Evolutionary conservation across 2,113 vertebrate genomes (phyloP).

Genomic region (Triplophysa dalaica): DNA sequence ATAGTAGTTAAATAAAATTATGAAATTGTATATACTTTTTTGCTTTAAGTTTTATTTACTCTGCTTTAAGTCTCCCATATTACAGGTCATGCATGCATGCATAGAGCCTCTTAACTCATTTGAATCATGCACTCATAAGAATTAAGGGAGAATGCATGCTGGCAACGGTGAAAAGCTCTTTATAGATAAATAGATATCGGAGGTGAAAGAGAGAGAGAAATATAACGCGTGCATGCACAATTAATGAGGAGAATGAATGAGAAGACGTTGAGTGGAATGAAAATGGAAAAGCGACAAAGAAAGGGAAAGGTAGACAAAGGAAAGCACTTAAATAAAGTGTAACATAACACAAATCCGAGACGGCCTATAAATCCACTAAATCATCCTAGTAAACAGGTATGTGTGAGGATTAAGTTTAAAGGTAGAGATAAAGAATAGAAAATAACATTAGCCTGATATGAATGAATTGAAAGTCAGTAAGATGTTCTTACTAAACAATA

Average conservation of each 20-base stretch:
- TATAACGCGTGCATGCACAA: constrained; percentile 31
- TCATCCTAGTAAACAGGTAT: too few species aligned
- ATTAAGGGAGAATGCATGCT: not conserved
- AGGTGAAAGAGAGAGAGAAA: constrained; percentile 19
- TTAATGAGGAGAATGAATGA: constrained; percentile 18
- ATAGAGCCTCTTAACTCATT: too few species aligned
- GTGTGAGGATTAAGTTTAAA: too few species aligned
- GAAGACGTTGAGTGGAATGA: not conserved
- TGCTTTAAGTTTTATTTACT: too few species aligned
- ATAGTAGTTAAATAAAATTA: too few species aligned
- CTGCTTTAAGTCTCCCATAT: too few species aligned
- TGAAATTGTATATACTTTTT: too few species aligned
- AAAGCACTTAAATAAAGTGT: too few species aligned
- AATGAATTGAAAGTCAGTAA: not conserved
- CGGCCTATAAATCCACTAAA: not conserved
- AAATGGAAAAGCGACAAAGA: constrained; percentile 25
- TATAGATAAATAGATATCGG: not conserved
- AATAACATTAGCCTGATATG: not conserved
- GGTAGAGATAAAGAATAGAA: too few species aligned
- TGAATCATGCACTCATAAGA: too few species aligned
- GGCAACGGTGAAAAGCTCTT: constrained; percentile 14
- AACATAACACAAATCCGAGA: not conserved
- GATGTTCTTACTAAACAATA: too few species aligned
- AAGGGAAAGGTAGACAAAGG: not conserved
- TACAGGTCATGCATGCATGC: too few species aligned